Evolutionary conservation across 2,113 vertebrate genomes (phyloP).

Genomic region (Cyanoliseus patagonus): DNA sequence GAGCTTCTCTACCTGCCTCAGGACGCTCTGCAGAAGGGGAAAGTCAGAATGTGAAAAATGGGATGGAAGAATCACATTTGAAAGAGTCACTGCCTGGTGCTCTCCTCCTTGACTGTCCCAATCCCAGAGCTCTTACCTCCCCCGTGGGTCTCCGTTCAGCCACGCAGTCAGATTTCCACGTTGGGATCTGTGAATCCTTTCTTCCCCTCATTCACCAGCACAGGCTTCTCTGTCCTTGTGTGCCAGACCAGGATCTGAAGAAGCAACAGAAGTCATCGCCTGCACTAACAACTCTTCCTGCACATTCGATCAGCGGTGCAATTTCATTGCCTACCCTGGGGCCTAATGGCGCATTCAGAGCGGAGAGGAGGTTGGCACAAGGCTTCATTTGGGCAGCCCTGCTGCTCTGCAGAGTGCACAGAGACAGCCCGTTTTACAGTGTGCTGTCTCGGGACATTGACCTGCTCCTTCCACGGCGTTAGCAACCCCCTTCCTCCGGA

Average conservation of each 20-base stretch:
- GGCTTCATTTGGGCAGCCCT: slow-evolving; percentile 5
- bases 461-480: slow-evolving; percentile 32
- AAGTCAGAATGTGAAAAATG: background rate
- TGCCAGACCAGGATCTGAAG: slow-evolving; percentile 97
- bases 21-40: background rate
- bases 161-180: slow-evolving; percentile 89
- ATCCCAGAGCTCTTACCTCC: background rate
- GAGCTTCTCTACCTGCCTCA: background rate
- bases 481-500: background rate
- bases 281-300: slow-evolving; percentile 20
- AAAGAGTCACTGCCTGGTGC: background rate
- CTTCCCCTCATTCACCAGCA: slow-evolving; percentile 97
- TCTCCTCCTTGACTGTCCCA: background rate
- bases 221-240: slow-evolving; percentile 96
- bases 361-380: slow-evolving; percentile 27
- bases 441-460: slow-evolving; percentile 38
- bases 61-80: background rate
- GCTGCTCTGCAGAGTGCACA: background rate
- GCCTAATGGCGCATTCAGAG: slow-evolving; percentile 18
- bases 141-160: background rate
- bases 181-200: slow-evolving; percentile 97
- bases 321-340: slow-evolving; percentile 27
- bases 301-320: slow-evolving; percentile 47
- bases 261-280: slow-evolving; percentile 45
- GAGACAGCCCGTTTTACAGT: slow-evolving; percentile 35